Evolutionary conservation across 1,140 invertebrate species (phyloP).

Genomic region (Orius laevigatus): DNA sequence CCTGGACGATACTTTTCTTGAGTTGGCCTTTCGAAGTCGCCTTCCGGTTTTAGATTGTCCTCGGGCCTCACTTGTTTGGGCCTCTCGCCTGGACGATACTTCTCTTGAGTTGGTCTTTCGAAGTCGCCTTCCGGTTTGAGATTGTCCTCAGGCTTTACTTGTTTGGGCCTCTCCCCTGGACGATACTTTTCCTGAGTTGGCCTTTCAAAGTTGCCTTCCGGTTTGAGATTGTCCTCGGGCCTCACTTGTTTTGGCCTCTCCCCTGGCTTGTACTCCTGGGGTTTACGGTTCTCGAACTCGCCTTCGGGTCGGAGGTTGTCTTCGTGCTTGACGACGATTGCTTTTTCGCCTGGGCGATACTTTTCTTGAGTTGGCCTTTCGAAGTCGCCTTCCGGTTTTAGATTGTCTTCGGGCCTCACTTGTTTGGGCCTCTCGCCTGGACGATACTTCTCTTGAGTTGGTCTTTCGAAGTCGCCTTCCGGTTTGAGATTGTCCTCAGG

Average conservation of each 20-base stretch:
- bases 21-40: conserved; percentile 33
- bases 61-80: too few species aligned
- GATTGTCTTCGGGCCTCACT: conserved; percentile 18
- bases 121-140: conserved; percentile 32
- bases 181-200: conserved; percentile 24
- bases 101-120: too few species aligned
- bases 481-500: conserved; percentile 17
- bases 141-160: conserved; percentile 42
- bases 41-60: conserved; percentile 30
- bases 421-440: conserved; percentile 21
- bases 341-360: background rate
- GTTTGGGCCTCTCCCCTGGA: conserved; percentile 32
- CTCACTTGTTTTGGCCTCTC: conserved; percentile 30
- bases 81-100: too few species aligned
- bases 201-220: conserved; percentile 31
- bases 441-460: conserved; percentile 17
- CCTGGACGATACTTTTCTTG: conserved; percentile 21
- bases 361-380: conserved; percentile 24
- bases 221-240: conserved; percentile 27
- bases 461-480: conserved; percentile 34
- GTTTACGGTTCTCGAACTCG: conserved; percentile 26
- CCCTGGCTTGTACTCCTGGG: conserved; percentile 27
- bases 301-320: conserved; percentile 23
- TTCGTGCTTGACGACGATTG: too few species aligned
- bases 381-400: conserved; percentile 33